Base-by-base conservation (phyloP, 2,113 vertebrate genomes). In the Xenopus laevis region DNA sequence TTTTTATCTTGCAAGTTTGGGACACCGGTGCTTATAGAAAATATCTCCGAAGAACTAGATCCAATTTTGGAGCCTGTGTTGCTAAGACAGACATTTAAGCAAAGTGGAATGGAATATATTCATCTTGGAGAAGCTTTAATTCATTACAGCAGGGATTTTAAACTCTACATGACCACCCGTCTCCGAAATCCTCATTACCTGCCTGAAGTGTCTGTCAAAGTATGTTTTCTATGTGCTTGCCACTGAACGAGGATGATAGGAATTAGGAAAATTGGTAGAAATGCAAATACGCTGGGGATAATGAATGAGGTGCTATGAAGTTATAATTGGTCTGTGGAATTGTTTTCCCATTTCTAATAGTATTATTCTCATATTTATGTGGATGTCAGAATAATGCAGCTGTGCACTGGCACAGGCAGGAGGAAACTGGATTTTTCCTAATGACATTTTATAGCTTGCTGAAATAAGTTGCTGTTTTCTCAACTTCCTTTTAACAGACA, bases 101-200 rank as follows among this genome's bases (percentile, higher is more conserved):
- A 82, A 78, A 74, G 68, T 55, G 23, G 82, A 79, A 80, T 79
- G 65, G 79, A 82, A 79, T 61, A 76, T 45, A 83, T 82, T 44
- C 77, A 60, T 75, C 68, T 81, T 67, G 78, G 74, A 78, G 68
- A 84, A 68, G 73, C 60, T 81, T 74, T 76, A 78, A 78, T 81
- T 82, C 82, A 78, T 83, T 83, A 78, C 78, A 86, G 78, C 46
- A 78, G 80, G 72, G 81, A 87, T 82, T 89, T 88, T 74, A 72
- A 82, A 81, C 68, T 85, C 62, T 81, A 80, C 81, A 83, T 83
- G 80, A 84, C 78, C 74, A 80, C 68, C 66, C 79, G 80, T 78
- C 79, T 85, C 80, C 79, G 72, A 84, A 88, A 85, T 83, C 79
- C 77, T 84, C 82, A 84, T 86, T 87, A 86, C 82, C 81, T 85